These are phyloP conservation scores for Gephyroberyx darwinii DNA, from an alignment of 2,797 vertebrate species.

Conservation along the genomic window DNA sequence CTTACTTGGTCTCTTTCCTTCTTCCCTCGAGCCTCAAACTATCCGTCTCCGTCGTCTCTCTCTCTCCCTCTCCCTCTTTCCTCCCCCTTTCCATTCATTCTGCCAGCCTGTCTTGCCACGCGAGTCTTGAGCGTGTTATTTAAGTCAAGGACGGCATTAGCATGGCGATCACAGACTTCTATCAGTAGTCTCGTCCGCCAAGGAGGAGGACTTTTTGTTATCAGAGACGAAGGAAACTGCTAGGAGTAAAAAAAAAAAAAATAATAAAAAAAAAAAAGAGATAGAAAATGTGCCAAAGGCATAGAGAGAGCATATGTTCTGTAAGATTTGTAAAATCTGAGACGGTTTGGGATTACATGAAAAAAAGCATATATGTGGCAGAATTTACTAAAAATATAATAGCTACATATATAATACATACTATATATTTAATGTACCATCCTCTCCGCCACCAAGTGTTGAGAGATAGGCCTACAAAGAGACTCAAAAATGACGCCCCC, in stretches of 20 bases:
- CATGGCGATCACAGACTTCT: slow-evolving; percentile 74
- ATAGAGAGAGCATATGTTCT: slow-evolving; percentile 11
- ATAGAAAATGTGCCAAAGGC: slow-evolving; percentile 4
- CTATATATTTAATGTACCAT: no score
- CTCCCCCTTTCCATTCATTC: slow-evolving; percentile 21
- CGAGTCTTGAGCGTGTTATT: slow-evolving; percentile 59
- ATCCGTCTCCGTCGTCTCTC: neutral
- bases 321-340: slow-evolving; percentile 27
- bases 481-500: slow-evolving; percentile 27
- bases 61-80: slow-evolving; percentile 1
- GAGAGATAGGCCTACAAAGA: slow-evolving; percentile 38
- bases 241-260: neutral
- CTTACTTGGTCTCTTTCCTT: slow-evolving; percentile 30
- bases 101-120: slow-evolving; percentile 33
- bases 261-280: neutral
- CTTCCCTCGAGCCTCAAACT: neutral
- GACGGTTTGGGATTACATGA: slow-evolving; percentile 40
- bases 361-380: no score
- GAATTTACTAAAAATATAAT: no score
- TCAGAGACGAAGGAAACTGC: slow-evolving; percentile 14
- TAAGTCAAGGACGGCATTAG: slow-evolving; percentile 77
- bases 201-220: slow-evolving; percentile 49
- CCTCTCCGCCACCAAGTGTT: slow-evolving; percentile 17
- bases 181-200: slow-evolving; percentile 59
- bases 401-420: no score